A percentile compares a stretch with the other conserved stretches of the same genome.
phyloP scores from a whole-genome alignment of 2,888 invertebrate species.

The Patella caerulea region DNA sequence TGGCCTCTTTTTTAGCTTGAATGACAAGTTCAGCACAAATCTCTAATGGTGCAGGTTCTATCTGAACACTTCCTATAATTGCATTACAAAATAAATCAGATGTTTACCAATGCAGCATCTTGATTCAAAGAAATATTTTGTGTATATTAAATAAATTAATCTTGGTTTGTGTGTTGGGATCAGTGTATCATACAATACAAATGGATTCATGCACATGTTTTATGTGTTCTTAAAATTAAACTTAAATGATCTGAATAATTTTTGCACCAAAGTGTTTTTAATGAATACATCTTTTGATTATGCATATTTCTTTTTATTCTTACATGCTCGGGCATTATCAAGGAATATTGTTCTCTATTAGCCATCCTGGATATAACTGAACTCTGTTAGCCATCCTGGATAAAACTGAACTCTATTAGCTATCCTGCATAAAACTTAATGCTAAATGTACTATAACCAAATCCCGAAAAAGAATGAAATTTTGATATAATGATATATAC shows the following conservation, averaged over 20 bases:
- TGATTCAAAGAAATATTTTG: too few species aligned
- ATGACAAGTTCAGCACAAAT: constrained; percentile 59
- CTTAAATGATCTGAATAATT: too few species aligned
- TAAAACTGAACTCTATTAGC: too few species aligned
- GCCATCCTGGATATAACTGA: too few species aligned
- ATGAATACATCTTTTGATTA: neutral
- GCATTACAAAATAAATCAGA: too few species aligned
- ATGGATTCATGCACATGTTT: neutral
- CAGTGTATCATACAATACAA: neutral
- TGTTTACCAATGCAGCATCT: too few species aligned
- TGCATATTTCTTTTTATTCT: neutral
- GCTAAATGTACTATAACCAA: too few species aligned
- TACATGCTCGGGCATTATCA: neutral
- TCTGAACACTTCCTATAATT: constrained; percentile 55
- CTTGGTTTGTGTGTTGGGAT: neutral
- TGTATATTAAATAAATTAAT: too few species aligned
- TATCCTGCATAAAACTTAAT: too few species aligned
- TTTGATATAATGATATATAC: constrained; percentile 37
- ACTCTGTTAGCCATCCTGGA: too few species aligned
- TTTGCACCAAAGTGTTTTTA: neutral
- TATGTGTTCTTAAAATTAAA: neutral
- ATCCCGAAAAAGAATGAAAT: too few species aligned
- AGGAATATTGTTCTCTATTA: too few species aligned
- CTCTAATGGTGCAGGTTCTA: constrained; percentile 57
- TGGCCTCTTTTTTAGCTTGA: constrained; percentile 46